Percentiles rank a stretch among this genome's conserved stretches.
Conservation (phyloP, 1,140 invertebrate species). For the Lepidurus arcticus region DNA sequence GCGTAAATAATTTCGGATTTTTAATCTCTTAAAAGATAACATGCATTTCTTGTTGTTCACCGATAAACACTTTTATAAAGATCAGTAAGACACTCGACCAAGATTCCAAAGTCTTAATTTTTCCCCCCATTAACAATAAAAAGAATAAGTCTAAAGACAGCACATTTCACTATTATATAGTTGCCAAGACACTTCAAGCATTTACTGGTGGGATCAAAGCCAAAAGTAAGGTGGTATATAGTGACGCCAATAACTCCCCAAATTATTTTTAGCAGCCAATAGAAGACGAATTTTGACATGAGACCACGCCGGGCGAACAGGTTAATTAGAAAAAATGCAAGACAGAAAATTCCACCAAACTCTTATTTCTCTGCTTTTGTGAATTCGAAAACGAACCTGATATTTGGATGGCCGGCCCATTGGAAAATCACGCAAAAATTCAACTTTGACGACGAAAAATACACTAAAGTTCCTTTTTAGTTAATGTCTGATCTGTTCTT, state of each 20-base stretch:
- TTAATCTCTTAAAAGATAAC: too few species aligned
- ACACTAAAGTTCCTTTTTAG: not conserved
- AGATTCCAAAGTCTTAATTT: not conserved
- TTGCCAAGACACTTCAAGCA: not conserved
- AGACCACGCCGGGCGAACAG: not conserved
- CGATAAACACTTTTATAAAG: too few species aligned
- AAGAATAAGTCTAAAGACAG: not conserved
- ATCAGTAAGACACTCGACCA: too few species aligned
- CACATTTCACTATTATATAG: not conserved
- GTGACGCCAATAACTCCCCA: not conserved
- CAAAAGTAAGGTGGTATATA: not conserved
- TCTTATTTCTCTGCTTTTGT: not conserved
- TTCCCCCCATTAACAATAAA: not conserved
- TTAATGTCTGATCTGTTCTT: not conserved
- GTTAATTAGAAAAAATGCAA: not conserved
- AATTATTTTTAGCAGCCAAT: not conserved
- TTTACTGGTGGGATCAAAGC: not conserved
- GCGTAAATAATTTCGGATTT: too few species aligned
- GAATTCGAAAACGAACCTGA: not conserved
- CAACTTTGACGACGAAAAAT: not conserved
- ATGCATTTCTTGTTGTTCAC: too few species aligned
- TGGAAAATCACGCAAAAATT: not conserved
- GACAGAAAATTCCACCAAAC: not conserved
- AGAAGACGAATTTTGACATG: not conserved
- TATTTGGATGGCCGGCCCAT: slow-evolving; percentile 3